A percentile compares a stretch with the other conserved stretches of the same genome.
Conservation (phyloP, 2,113 vertebrate genomes). For the Bubalus kerabau region DNA sequence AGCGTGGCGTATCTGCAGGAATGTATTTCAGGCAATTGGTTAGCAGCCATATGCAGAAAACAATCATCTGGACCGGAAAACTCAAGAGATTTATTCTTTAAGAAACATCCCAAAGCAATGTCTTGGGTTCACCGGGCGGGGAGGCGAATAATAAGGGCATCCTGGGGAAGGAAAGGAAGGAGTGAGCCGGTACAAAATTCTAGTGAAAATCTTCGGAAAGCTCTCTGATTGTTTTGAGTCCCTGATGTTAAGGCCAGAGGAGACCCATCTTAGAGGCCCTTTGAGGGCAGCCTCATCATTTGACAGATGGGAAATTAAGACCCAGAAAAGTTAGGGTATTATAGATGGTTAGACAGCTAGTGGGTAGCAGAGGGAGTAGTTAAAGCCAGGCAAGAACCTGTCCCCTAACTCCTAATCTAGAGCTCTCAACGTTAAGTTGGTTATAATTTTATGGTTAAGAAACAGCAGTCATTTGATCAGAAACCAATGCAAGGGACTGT, state of each 20-base stretch:
- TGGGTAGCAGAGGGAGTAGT: background rate
- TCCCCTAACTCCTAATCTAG: background rate
- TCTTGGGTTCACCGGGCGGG: background rate
- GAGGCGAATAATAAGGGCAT: background rate
- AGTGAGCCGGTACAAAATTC: background rate
- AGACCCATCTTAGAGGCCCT: background rate
- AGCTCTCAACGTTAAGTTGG: background rate
- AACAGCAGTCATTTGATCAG: background rate
- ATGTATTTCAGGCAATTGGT: conserved; percentile 47
- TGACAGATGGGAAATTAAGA: background rate
- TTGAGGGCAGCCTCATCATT: background rate
- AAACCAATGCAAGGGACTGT: background rate
- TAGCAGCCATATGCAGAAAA: conserved; percentile 11
- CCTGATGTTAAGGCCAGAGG: background rate
- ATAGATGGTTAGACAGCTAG: background rate
- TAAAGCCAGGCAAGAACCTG: background rate
- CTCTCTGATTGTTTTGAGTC: background rate
- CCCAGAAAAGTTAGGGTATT: background rate
- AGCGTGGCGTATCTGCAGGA: conserved; percentile 33
- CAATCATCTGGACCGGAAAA: background rate
- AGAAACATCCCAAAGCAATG: conserved; percentile 9
- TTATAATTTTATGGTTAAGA: background rate
- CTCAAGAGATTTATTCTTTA: background rate
- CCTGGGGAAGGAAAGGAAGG: background rate
- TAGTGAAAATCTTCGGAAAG: background rate